Evolutionary conservation across 2,113 vertebrate species (phyloP), one percentile per base, ranked within the genome.

Genomic region (Periophthalmodon schlosseri): DNA sequence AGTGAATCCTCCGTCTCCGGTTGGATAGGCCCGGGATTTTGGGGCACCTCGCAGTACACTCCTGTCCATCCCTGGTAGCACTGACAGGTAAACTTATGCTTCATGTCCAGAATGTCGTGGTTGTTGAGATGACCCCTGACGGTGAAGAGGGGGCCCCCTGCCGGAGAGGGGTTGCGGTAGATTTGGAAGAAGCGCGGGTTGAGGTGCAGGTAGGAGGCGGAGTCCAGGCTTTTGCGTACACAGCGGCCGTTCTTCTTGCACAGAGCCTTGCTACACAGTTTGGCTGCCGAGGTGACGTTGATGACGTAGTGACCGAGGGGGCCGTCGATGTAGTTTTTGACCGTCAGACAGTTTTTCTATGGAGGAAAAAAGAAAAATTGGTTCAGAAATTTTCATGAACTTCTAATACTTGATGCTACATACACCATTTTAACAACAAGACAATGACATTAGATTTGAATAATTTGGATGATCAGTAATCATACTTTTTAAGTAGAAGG

Each of bases 21-120:
- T 21, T 89, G 61, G 9, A 86, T 82, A 46, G 83, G 90, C 4
- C 61, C 52, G 0, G 20, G 36, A 39, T 72, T 52, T 70, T 94
- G 92, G 23, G 95, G 95, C 65, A 95, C 70, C 89, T 97, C 95
- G 61, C 96, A 97, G 88, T 94, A 95, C 68, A 95, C 84, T 2
- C 96, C 96, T 0, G 91, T 92, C 96, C 96, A 97, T 21, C 95
- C 95, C 80, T 95, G 93, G 83, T 96, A 97, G 84, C 96, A 97
- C 86, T 96, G 96, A 66, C 96, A 98, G 73, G 87, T 83, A 84
- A 98, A 97, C 70, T 91, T 95, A 33, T 95, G 90, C 85, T 93
- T 96, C 96, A 96, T 96, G 72, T 87, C 86, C 67, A 91, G 82
- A 57, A 94, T 79, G 52, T 92, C 93, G 0, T 92, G 89, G 67